A percentile compares a stretch with the other conserved stretches of the same genome.
Conservation (phyloP, 2,797 vertebrate species). For the Microctenopoma stevenorrisi region DNA sequence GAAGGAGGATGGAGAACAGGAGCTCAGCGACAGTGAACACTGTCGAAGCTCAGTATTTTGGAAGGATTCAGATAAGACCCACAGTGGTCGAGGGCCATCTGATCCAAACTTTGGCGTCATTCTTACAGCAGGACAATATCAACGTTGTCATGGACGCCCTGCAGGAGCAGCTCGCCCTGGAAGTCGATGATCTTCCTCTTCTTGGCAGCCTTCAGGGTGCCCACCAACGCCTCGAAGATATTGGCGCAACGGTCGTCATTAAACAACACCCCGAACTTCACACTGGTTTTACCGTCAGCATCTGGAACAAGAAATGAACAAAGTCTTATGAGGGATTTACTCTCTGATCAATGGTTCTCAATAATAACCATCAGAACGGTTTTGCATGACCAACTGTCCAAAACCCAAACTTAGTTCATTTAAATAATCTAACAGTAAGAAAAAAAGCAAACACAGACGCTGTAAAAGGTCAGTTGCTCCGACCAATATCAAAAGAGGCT, state of each 20-base stretch:
- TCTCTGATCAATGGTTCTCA: no score
- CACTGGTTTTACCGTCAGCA: constrained; percentile 87
- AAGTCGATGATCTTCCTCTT: constrained; percentile 88
- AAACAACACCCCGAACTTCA: constrained; percentile 96
- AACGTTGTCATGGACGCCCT: constrained; percentile 94
- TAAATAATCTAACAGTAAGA: no score
- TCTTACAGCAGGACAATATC: constrained; percentile 88
- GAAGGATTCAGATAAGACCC: constrained; percentile 26
- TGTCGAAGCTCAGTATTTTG: constrained; percentile 34
- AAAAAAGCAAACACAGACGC: no score
- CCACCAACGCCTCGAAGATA: constrained; percentile 96
- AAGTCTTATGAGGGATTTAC: no score
- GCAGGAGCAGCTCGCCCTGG: constrained; percentile 91
- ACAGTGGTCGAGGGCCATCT: constrained; percentile 1
- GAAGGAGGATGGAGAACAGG: constrained; percentile 10
- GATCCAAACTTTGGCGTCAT: constrained; percentile 43
- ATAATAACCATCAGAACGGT: no score
- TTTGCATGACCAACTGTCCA: no score
- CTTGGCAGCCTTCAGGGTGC: constrained; percentile 95
- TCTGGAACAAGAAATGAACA: constrained; percentile 77
- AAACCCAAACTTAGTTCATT: no score
- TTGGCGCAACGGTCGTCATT: constrained; percentile 94
- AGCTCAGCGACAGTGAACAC: constrained; percentile 18
- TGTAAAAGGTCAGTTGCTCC: no score
- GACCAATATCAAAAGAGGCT: no score